These are phyloP conservation scores for Erebia palarica DNA, from an alignment of 2,888 invertebrate species.

Conservation along the genomic window DNA sequence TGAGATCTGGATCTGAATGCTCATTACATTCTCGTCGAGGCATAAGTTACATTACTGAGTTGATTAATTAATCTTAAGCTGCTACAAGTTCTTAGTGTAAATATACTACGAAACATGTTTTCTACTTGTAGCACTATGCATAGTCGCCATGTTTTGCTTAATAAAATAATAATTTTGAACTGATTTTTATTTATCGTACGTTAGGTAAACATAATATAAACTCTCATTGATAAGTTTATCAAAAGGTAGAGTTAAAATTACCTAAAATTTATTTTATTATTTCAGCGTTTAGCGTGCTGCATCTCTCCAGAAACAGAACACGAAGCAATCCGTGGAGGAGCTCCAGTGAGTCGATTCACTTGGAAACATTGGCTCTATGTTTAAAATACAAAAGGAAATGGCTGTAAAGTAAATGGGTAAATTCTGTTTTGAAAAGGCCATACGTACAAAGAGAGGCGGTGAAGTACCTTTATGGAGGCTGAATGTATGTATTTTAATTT, in stretches of 20 bases:
- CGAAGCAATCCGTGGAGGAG: constrained; percentile 83
- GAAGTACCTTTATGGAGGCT: neutral
- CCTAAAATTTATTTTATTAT: constrained; percentile 9
- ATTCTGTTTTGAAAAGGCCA: neutral
- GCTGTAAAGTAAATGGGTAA: neutral
- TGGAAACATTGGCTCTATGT: constrained; percentile 87
- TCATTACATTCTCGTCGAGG: too few relatives aligned
- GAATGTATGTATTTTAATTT: neutral
- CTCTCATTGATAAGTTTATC: neutral
- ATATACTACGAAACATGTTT: too few relatives aligned
- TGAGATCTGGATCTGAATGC: too few relatives aligned
- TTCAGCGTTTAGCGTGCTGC: constrained; percentile 84
- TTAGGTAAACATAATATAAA: neutral
- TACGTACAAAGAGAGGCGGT: neutral
- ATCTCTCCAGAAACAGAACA: constrained; percentile 86
- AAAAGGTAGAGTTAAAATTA: neutral
- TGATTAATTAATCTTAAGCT: too few relatives aligned
- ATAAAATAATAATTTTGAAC: neutral
- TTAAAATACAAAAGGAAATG: constrained; percentile 57
- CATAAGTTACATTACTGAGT: too few relatives aligned
- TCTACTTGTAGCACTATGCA: too few relatives aligned
- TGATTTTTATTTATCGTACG: neutral
- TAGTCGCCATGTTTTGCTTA: too few relatives aligned
- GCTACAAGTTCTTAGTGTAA: too few relatives aligned
- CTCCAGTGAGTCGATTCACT: constrained; percentile 83